These are phyloP conservation scores for Atethmia centrago DNA, from an alignment of 2,888 invertebrate species.

Conservation along the genomic window DNA sequence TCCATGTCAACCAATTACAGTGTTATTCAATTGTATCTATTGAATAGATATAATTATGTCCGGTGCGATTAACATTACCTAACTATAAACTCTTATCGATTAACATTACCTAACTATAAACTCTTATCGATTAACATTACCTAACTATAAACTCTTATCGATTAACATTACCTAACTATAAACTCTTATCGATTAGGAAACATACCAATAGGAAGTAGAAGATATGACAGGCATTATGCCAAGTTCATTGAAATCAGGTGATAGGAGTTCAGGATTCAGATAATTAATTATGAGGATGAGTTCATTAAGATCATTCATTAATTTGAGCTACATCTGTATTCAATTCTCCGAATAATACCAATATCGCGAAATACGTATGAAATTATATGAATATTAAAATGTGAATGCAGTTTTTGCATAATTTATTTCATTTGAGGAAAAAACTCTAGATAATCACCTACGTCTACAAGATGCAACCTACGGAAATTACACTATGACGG, in stretches of 20 bases:
- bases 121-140: too few species aligned
- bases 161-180: not conserved
- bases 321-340: not conserved
- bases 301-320: not conserved
- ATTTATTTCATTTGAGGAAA: conserved; percentile 6
- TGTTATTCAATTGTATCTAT: not conserved
- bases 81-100: too few species aligned
- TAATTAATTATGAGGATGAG: not conserved
- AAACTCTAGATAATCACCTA: not conserved
- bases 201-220: not conserved
- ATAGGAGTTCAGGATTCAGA: too few species aligned
- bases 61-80: too few species aligned
- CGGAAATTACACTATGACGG: conserved; percentile 5
- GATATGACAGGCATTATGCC: not conserved
- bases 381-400: not conserved
- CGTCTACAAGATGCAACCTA: conserved; percentile 10
- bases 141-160: too few species aligned
- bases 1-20: not conserved
- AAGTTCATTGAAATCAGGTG: conserved; percentile 8
- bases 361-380: not conserved
- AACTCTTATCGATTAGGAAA: conserved; percentile 9
- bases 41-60: not conserved
- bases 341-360: not conserved
- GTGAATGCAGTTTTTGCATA: conserved; percentile 14
- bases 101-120: too few species aligned